A percentile compares a stretch with the other conserved stretches of the same genome.
Evolutionary conservation across 2,888 invertebrate genomes (phyloP).

Genomic region (Timema podura): DNA sequence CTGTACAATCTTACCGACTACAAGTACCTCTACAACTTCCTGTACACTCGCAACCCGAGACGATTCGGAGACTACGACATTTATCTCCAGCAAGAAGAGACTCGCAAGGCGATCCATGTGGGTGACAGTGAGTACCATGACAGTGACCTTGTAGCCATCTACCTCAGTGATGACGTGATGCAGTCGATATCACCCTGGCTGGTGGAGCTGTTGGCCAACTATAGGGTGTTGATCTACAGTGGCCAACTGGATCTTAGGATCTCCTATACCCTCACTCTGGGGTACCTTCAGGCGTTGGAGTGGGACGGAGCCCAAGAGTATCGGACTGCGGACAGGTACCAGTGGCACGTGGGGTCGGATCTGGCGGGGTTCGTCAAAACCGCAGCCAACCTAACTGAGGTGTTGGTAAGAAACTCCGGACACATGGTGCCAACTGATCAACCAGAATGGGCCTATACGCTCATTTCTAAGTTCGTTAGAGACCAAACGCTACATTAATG

Average conservation of each 20-base stretch:
- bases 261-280: slow-evolving; percentile 60
- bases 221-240: slow-evolving; percentile 47
- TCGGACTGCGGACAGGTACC: slow-evolving; percentile 11
- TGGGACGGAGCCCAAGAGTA: slow-evolving; percentile 45
- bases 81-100: slow-evolving; percentile 45
- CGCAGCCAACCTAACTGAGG: slow-evolving; percentile 37
- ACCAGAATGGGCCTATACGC: slow-evolving; percentile 43
- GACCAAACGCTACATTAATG: slow-evolving; percentile 31
- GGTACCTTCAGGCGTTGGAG: slow-evolving; percentile 46
- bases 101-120: slow-evolving; percentile 51
- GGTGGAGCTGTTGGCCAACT: slow-evolving; percentile 52
- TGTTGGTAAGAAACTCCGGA: slow-evolving; percentile 41
- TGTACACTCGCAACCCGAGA: slow-evolving; percentile 45
- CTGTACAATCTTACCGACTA: not conserved
- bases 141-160: slow-evolving; percentile 48
- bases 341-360: slow-evolving; percentile 21
- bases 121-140: slow-evolving; percentile 52
- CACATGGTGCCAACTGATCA: slow-evolving; percentile 44
- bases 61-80: slow-evolving; percentile 38
- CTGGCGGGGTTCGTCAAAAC: slow-evolving; percentile 40
- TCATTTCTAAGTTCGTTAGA: slow-evolving; percentile 45
- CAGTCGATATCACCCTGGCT: slow-evolving; percentile 56
- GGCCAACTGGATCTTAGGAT: slow-evolving; percentile 58
- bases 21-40: slow-evolving; percentile 45
- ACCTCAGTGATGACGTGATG: slow-evolving; percentile 53